Evolutionary conservation across 2,888 invertebrate genomes (phyloP), one percentile per base, ranked within the genome.

Genomic region (Spodoptera picta): DNA sequence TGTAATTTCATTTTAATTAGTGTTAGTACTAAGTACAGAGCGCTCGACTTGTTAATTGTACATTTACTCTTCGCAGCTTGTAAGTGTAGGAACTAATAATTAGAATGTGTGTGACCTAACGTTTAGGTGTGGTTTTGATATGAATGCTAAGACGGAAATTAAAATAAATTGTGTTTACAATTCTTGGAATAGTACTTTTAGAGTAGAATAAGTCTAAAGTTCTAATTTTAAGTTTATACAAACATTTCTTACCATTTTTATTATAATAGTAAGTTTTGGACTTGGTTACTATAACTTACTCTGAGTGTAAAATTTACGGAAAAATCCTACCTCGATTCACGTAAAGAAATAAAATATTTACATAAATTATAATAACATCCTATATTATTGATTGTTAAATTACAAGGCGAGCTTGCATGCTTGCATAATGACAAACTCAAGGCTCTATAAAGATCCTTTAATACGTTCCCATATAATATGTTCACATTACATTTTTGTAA

Each of bases 1-100:
- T 66, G 61, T 82, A 83, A 79, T 76, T 68, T 68, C 45, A 66
- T 67, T 78, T 63, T 69, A 65, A 76, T 76, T 69, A 67, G 50
- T 59, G 45, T 59, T 73, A 65, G 58, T 53, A 42, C 65, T 60
- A 64, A 73, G 57, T 65, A 67, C 51, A 65, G 55, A 48, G 45
- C 45, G 45, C 24, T 69, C 27, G 43, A 63, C 57, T 59, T 62
- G 58, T 36, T 69, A 68, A 72, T 69, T 48, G 64, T 49, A 73
- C 46, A 49, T 53, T 64, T 59, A 60, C 53, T 42, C 44, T 68
- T 69, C 48, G 57, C 60, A 49, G 56, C 41, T 59, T 59, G n/a
- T 52, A 57, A 68, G 12, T 67, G 61, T 36, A 56, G 41, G 41
- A 9, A 36, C 36, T 43, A 45, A 10, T 48, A 60, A 60, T 71